These are phyloP conservation scores for Erebia aethiops DNA, from an alignment of 2,888 invertebrate genomes.

Conservation along the genomic window DNA sequence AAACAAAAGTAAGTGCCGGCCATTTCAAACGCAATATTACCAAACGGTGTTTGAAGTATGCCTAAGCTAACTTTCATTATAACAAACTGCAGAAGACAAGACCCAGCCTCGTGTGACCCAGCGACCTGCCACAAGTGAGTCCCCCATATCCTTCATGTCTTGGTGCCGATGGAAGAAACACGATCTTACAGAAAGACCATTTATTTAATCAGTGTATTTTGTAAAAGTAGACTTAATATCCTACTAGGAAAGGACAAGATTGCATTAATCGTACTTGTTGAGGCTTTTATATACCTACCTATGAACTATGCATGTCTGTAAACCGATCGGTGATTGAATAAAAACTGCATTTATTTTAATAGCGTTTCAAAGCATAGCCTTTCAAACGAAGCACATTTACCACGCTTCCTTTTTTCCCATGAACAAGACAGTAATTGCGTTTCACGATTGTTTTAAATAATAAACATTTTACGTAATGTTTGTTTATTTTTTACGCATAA, in stretches of 20 bases:
- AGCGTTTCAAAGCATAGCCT: slow-evolving; percentile 13
- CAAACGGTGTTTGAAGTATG: no score
- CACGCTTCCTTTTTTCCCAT: slow-evolving; percentile 21
- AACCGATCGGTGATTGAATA: slow-evolving; percentile 20
- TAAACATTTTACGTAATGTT: slow-evolving; percentile 21
- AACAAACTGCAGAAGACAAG: no score
- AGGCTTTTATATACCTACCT: background rate
- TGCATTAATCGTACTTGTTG: background rate
- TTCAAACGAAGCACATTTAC: slow-evolving; percentile 17
- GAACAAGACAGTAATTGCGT: slow-evolving; percentile 24
- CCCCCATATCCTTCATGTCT: no score
- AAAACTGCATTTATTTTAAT: slow-evolving; percentile 26
- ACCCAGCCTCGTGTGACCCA: no score
- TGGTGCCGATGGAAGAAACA: no score
- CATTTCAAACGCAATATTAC: no score
- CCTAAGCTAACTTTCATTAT: no score
- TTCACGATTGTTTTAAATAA: slow-evolving; percentile 30
- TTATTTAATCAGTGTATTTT: no score
- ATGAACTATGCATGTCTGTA: slow-evolving; percentile 4
- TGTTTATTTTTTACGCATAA: slow-evolving; percentile 16
- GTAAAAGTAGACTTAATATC: slow-evolving; percentile 1
- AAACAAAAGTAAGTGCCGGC: no score
- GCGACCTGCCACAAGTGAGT: no score
- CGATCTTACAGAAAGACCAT: no score
- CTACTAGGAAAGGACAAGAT: background rate